These are phyloP conservation scores for Falcaria lacertinaria DNA, from an alignment of 2,888 invertebrate species.

Conservation along the genomic window DNA sequence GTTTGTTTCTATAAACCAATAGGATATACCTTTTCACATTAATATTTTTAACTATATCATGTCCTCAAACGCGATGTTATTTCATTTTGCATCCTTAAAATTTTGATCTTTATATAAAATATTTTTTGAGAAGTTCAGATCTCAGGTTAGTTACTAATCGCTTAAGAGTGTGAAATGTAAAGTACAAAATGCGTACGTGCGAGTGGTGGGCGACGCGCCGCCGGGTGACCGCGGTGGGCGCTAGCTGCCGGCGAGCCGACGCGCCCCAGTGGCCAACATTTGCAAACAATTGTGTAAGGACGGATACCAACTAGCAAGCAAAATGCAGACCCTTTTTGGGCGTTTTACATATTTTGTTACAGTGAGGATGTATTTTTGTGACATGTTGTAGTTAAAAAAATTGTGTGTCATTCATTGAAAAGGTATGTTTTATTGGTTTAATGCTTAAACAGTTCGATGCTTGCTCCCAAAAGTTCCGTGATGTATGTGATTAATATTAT, in stretches of 20 bases:
- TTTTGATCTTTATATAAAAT: constrained; percentile 44
- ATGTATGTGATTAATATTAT: constrained; percentile 51
- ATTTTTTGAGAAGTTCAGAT: constrained; percentile 73
- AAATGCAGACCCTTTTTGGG: constrained; percentile 47
- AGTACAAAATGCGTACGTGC: constrained; percentile 24
- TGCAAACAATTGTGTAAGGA: constrained; percentile 81
- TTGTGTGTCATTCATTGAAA: constrained; percentile 61
- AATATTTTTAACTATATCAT: constrained; percentile 79
- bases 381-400: constrained; percentile 78
- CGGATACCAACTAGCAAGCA: constrained; percentile 73
- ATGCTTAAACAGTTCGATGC: constrained; percentile 65
- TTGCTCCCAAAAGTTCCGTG: constrained; percentile 58
- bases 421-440: constrained; percentile 78
- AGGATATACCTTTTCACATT: constrained; percentile 79
- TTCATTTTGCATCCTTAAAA: constrained; percentile 72
- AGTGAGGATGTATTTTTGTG: constrained; percentile 65
- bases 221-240: constrained; percentile 28
- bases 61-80: constrained; percentile 72
- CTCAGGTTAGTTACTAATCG: constrained; percentile 66
- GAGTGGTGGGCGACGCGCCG: constrained; percentile 22
- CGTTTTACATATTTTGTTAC: constrained; percentile 44
- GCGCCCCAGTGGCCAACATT: constrained; percentile 38
- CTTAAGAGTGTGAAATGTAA: constrained; percentile 64
- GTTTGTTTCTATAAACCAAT: constrained; percentile 70
- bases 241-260: constrained; percentile 31